Conservation (phyloP, 1,140 invertebrate species). For the Aphaenogaster rudis region DNA sequence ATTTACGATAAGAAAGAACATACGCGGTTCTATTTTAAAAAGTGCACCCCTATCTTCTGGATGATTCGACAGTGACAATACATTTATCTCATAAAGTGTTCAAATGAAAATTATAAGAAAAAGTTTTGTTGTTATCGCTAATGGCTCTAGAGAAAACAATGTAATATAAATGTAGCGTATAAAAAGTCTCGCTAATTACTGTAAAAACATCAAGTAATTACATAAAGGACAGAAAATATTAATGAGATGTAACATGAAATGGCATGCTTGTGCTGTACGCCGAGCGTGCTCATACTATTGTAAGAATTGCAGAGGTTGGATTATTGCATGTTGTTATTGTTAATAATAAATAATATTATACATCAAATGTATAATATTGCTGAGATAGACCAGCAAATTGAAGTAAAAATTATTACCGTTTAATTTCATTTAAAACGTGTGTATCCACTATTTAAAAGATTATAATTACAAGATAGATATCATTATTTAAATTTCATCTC, state of each 20-base stretch:
- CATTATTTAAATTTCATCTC: neutral
- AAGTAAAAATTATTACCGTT: neutral
- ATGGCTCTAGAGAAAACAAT: neutral
- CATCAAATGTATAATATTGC: neutral
- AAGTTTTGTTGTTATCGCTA: neutral
- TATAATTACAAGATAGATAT: neutral
- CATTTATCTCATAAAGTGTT: neutral
- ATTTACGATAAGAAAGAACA: neutral
- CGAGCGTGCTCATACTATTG: slow-evolving; percentile 23
- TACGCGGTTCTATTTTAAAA: neutral
- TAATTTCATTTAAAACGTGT: neutral
- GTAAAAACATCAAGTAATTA: slow-evolving; percentile 21
- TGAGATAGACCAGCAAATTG: neutral
- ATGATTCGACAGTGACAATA: neutral
- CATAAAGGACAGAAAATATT: slow-evolving; percentile 16
- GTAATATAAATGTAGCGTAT: neutral
- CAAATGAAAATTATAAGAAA: neutral
- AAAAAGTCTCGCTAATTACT: slow-evolving; percentile 39
- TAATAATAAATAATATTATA: slow-evolving; percentile 20
- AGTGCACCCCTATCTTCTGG: neutral
- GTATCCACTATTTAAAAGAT: neutral
- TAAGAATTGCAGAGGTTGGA: slow-evolving; percentile 7
- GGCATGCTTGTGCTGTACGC: slow-evolving; percentile 54
- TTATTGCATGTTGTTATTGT: slow-evolving; percentile 11
- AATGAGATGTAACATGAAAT: slow-evolving; percentile 49